Base-by-base conservation (phyloP, 2,888 invertebrate genomes). In the Ennomos fuscantarius region DNA sequence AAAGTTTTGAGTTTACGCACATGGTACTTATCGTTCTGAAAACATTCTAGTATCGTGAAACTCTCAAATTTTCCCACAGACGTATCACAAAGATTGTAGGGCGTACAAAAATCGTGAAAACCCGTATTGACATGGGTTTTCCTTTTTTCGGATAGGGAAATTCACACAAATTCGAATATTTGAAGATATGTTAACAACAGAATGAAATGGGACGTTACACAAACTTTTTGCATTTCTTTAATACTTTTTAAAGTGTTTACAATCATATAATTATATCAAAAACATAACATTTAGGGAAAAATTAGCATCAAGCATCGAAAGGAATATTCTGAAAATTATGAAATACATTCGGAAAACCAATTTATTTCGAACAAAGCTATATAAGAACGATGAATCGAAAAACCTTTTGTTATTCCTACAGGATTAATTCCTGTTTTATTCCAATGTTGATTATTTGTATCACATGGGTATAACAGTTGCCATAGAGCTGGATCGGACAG, bases 361-460 rank as follows among this genome's bases (percentile, higher is more conserved):
- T 76, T 77, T 78, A 79, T 74, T 70, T 66, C 66, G 55, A 71
- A 76, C 76, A 75, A 77, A 78, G 64, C 63, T 63, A 62, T 62
- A 64, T 66, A 67, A 57, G 64, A 68, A 71, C 66, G 73, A 73
- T 68, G 68, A 65, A 78, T 76, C 79, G 74, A 75, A 79, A 34
- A 66, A 72, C 66, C 73, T 71, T 71, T 78, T 77, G 79, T 81
- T 77, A 77, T 76, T 75, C 64, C 62, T 56, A 67, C 59, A 40
- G 69, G 79, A 79, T 79, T 72, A 76, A 80, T 79, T 78, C 74
- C 69, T 74, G 71, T 72, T 79, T 77, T 70, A 79, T 78, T 74
- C 67, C 72, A 73, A 80, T 78, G 70, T 79, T 70, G 71, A 72
- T 78, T 76, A 84, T 85, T 83, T 81, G 81, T 84, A 86, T 87